A percentile compares a stretch with the other conserved stretches of the same genome.
Evolutionary conservation across 2,888 invertebrate genomes (phyloP).

Genomic region (Peribatodes rhomboidaria): DNA sequence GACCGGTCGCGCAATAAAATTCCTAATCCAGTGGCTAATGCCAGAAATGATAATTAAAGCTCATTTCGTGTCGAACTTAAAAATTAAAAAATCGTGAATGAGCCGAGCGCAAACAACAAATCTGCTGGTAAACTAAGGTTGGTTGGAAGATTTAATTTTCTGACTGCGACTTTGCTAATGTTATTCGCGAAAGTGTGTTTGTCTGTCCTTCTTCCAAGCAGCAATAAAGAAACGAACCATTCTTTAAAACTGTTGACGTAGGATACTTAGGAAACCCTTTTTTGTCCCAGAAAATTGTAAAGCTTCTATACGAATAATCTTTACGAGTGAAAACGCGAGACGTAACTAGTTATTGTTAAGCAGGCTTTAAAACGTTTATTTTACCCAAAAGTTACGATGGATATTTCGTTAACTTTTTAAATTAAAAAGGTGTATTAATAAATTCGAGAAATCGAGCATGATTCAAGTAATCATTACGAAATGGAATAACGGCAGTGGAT

Average conservation of each 20-base stretch:
- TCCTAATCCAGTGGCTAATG: slow-evolving; percentile 69
- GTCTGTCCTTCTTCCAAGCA: too few relatives aligned
- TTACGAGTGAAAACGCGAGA: too few relatives aligned
- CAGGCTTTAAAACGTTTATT: too few relatives aligned
- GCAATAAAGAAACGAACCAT: too few relatives aligned
- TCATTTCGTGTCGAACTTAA: slow-evolving; percentile 55
- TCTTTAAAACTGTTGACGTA: too few relatives aligned
- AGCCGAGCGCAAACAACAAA: slow-evolving; percentile 23
- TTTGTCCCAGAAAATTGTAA: too few relatives aligned
- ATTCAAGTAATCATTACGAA: slow-evolving; percentile 29
- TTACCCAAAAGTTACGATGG: background rate
- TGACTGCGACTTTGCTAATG: background rate
- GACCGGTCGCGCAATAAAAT: slow-evolving; percentile 72
- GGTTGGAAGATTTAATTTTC: background rate
- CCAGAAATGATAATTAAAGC: slow-evolving; percentile 64
- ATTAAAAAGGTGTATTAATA: background rate
- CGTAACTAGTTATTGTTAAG: too few relatives aligned
- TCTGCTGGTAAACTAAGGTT: slow-evolving; percentile 2
- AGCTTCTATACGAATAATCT: too few relatives aligned
- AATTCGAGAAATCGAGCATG: slow-evolving; percentile 16
- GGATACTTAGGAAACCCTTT: too few relatives aligned
- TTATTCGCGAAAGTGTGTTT: background rate
- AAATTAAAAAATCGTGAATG: slow-evolving; percentile 50
- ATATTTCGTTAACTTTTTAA: background rate
- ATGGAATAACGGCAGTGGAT: slow-evolving; percentile 48